A percentile compares a stretch with the other conserved stretches of the same genome.
Conservation (phyloP, 2,888 invertebrate species). For the Horisme vitalbata region DNA sequence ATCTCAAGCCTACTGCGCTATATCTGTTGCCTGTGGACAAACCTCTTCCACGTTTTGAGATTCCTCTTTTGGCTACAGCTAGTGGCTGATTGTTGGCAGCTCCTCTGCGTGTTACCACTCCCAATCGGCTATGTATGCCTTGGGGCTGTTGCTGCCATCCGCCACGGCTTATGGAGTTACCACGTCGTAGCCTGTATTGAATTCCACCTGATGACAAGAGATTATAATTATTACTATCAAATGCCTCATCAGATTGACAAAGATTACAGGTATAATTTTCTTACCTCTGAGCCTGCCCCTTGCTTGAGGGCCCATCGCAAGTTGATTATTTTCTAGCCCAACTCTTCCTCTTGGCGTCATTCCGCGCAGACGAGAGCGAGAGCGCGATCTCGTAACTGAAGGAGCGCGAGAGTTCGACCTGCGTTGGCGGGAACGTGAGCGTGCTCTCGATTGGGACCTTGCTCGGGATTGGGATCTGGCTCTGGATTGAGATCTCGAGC, state of each 20-base stretch:
- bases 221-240: background rate
- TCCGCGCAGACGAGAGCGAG: constrained; percentile 59
- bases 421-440: constrained; percentile 46
- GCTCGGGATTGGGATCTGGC: constrained; percentile 44
- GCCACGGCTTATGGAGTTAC: constrained; percentile 57
- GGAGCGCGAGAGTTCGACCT: constrained; percentile 56
- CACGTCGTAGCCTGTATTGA: constrained; percentile 52
- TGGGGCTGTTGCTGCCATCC: constrained; percentile 23
- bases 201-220: constrained; percentile 50
- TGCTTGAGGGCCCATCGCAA: constrained; percentile 56
- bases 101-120: constrained; percentile 60
- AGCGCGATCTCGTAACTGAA: constrained; percentile 64
- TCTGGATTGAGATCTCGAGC: constrained; percentile 45
- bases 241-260: too few species aligned
- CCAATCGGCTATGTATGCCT: constrained; percentile 63
- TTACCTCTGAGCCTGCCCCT: constrained; percentile 49
- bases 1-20: constrained; percentile 70
- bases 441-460: constrained; percentile 37
- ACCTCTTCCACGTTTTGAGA: constrained; percentile 71
- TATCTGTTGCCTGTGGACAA: constrained; percentile 63
- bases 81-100: constrained; percentile 56
- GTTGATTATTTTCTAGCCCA: constrained; percentile 56
- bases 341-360: constrained; percentile 71
- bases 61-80: constrained; percentile 70
- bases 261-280: too few species aligned